Evolutionary conservation across 2,797 vertebrate species (phyloP).

Genomic region (Gobionotothen gibberifrons): DNA sequence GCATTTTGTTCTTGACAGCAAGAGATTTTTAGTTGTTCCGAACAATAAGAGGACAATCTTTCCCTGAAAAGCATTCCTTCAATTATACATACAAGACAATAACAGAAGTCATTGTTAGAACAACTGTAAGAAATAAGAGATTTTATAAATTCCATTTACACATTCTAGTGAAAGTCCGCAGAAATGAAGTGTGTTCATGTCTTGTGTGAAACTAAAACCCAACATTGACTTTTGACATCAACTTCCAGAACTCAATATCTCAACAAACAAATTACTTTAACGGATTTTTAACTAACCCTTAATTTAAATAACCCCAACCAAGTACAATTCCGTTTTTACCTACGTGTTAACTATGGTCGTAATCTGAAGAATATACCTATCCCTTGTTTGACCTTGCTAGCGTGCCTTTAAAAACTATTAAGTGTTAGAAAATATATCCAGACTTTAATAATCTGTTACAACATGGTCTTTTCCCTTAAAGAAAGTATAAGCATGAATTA

Average conservation of each 20-base stretch:
- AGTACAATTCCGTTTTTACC: no score
- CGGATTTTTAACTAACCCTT: no score
- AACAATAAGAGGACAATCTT: background rate
- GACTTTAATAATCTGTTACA: conserved; percentile 16
- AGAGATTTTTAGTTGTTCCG: background rate
- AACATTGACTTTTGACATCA: no score
- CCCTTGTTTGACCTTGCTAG: background rate
- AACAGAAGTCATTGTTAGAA: background rate
- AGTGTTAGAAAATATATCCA: background rate
- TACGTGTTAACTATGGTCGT: no score
- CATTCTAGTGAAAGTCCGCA: no score
- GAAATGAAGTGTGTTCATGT: no score
- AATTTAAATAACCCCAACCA: no score
- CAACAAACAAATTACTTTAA: no score
- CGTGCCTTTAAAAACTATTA: no score
- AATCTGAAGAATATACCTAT: no score
- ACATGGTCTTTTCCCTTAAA: background rate
- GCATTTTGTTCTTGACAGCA: background rate
- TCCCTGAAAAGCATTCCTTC: background rate
- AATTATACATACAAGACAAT: background rate
- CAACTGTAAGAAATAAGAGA: background rate
- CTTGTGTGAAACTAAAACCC: no score
- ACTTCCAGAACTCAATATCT: no score
- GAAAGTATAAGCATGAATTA: conserved; percentile 20
- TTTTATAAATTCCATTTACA: background rate